Base-by-base conservation (phyloP, 2,797 vertebrate species). In the Yasuhikotakia modesta region DNA sequence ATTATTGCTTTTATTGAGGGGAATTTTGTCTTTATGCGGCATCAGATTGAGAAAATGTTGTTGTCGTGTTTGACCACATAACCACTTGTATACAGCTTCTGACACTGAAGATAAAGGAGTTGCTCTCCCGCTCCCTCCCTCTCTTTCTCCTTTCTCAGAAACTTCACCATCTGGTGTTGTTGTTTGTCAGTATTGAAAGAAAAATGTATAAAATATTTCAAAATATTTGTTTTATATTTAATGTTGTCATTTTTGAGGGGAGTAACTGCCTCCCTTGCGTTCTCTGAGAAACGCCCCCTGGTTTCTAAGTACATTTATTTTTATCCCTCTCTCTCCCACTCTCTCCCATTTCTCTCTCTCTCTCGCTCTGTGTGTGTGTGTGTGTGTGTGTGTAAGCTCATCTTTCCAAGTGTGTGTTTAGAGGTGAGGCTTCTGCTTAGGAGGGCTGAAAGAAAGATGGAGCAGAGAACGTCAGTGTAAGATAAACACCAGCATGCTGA, bases 401-500 rank as follows among this genome's bases (percentile, higher is more conserved):
- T 48, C 61, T 63, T 65, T 81, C 70, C 75, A 78, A 48, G 57
- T 43, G 72, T 76, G 71, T 81, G 72, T 70, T 73, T 73, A 24
- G 69, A 55, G 50, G 75, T 53, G 21, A 53, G 11, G 17, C 60
- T 79, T 45, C 76, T 85, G 57, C 63, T 76, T 70, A 53, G 19
- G 66, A 80, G 78, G 45, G 30, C 58, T 58, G 68, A 73, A 76
- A 69, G 70, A 75, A 72, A 79, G 75, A 76, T 63, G 72, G 79
- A 69, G 72, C 75, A 73, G 70, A 78, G 83, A 81, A 83, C 81
- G 85, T 83, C 77, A 82, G 85, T 8, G 32, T 61, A 79, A 86
- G 79, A 85, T 83, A 85, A 82, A 85, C 81, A 86, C 73, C 71
- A 81, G 74, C 75, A 70, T 75, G 80, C 77, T 85, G 73, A 82